Percentiles rank a stretch among this genome's conserved stretches.
Conservation (phyloP, 2,113 vertebrate genomes). For the Cygnus atratus region DNA sequence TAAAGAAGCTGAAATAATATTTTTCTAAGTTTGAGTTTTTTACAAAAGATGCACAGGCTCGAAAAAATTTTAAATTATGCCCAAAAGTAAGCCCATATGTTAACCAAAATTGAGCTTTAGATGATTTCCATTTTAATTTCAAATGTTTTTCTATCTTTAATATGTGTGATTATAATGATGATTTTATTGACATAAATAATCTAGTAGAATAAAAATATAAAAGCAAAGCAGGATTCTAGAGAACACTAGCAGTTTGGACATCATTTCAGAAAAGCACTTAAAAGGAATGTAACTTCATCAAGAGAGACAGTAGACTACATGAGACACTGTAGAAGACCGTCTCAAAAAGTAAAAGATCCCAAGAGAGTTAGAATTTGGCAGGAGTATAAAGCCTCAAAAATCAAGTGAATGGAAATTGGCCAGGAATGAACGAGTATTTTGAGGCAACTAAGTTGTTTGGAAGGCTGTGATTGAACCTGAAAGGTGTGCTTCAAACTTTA, state of each 20-base stretch:
- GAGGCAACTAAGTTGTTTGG: background rate
- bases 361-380: slow-evolving; percentile 42
- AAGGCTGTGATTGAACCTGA: background rate
- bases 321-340: slow-evolving; percentile 31
- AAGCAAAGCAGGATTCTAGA: background rate
- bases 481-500: background rate
- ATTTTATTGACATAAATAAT: background rate
- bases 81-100: background rate
- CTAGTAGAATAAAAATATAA: background rate
- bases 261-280: slow-evolving; percentile 63
- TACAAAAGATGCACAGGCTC: background rate
- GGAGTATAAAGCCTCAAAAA: slow-evolving; percentile 6
- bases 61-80: background rate
- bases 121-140: background rate
- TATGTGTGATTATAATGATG: background rate
- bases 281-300: background rate
- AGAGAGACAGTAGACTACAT: slow-evolving; percentile 26
- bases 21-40: background rate
- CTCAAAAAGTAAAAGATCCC: slow-evolving; percentile 39
- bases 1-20: background rate
- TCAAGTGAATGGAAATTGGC: background rate
- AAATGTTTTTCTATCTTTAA: background rate
- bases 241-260: slow-evolving; percentile 34
- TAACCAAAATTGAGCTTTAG: background rate
- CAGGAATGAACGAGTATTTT: background rate